Base-by-base conservation (phyloP, 2,888 invertebrate genomes). In the Drosophila rellima region DNA sequence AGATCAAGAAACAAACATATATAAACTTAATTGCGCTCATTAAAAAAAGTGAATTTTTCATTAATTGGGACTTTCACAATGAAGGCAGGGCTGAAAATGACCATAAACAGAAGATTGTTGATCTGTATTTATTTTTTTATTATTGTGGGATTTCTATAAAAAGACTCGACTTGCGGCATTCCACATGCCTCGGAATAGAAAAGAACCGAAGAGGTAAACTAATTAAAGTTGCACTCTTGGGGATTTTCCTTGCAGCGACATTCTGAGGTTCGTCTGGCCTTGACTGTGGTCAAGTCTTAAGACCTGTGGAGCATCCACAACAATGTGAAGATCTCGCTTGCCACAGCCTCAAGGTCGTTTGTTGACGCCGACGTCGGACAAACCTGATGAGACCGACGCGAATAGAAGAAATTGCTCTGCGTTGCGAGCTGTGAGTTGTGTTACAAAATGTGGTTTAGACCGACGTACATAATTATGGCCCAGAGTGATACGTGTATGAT, bases 131-230 rank as follows among this genome's bases (percentile, higher is more conserved):
- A 2, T 2, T 0, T 52, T 23, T 48, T 31, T 18, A 11, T 44
- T 17, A 11, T 57, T 6, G 23, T 55, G 47, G 15, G 29, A 26
- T 10, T 54, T 72, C 65, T 69, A 64, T 55, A 66, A 64, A 61
- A 56, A 76, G 76, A 76, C 80, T 50, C 26, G 79, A 35, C 54
- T 11, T 6, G 37, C 64, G 48, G 51, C 80, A 81, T 80, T 80
- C 80, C 80, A 50, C 37, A 13, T 44, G 60, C 50, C 42, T 51
- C 48, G n/a, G 45, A 45, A 55, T 55, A 67, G 60, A 77, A 52
- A 47, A 78, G 62, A 72, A 57, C 23, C 11, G 26, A 57, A 44
- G 47, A 37, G 15, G 18, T 54, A 60, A 48, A 70, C 62, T 45
- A 61, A 57, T 65, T 71, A 31, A 45, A 52, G 42, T 33, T 72